Percentiles rank a stretch among this genome's conserved stretches.
phyloP scores from a whole-genome alignment of 1,140 invertebrate genomes.

The Pogonomyrmex barbatus region DNA sequence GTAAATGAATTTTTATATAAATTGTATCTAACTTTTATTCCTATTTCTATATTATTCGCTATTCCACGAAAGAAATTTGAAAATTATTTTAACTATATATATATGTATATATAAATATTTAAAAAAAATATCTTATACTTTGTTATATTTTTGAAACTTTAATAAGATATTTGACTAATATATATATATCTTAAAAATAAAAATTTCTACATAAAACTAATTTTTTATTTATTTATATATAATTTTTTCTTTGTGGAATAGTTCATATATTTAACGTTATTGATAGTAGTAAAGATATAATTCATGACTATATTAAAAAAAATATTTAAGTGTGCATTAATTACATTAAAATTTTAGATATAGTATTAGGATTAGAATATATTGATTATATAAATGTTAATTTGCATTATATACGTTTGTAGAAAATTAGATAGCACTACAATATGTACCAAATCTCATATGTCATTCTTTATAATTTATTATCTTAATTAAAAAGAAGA shows the following conservation, averaged over 20 bases:
- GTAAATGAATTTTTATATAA: neutral
- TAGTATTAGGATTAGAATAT: neutral
- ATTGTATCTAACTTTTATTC: neutral
- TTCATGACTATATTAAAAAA: neutral
- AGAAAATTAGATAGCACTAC: conserved; percentile 42
- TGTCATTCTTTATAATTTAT: conserved; percentile 10
- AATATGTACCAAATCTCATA: conserved; percentile 14
- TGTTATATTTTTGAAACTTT: too few species aligned
- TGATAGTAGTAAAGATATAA: neutral
- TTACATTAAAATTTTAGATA: conserved; percentile 11
- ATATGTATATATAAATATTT: too few species aligned
- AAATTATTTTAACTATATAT: neutral
- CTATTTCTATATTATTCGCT: neutral
- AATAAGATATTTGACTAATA: too few species aligned
- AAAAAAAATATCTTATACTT: too few species aligned
- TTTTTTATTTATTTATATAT: conserved; percentile 19
- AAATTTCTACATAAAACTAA: neutral
- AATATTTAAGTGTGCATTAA: neutral
- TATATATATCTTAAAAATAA: neutral
- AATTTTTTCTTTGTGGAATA: conserved; percentile 1
- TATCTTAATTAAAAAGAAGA: neutral
- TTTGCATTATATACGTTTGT: conserved; percentile 40
- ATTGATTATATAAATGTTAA: conserved; percentile 40
- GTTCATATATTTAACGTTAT: neutral
- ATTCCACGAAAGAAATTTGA: conserved; percentile 22